Base-by-base conservation (phyloP, 2,113 vertebrate genomes). In the Cochlearius cochlearius region DNA sequence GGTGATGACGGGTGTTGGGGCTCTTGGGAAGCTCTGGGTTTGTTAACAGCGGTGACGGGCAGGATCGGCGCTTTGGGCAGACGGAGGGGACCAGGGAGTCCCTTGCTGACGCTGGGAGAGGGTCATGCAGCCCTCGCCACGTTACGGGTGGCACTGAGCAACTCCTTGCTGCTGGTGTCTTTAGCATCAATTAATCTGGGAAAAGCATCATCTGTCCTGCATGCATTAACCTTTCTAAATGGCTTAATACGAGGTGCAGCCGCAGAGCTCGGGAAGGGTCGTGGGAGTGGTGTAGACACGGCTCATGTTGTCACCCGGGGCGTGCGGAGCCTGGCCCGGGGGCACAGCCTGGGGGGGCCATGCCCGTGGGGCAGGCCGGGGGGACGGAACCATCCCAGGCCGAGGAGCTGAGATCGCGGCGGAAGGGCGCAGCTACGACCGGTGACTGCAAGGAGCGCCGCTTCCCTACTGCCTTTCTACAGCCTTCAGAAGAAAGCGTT, bases 141-240 rank as follows among this genome's bases (percentile, higher is more conserved):
- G 1, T 60, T 32, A 32, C 0, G 0, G 22, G 9, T 59, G 68
- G 38, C 58, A 53, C 45, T 23, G 66, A 81, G 68, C 45, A 69
- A 47, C 81, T 66, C 55, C 30, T 38, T 47, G 47, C 64, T 59
- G 62, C 34, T 49, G 7, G 67, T 67, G 55, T 59, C 76, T 89
- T 88, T 59, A 81, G 56, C 76, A 67, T 52, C 83, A 67, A 4
- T 95, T 77, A 71, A 50, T 55, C 47, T 60, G 55, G 38, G 60
- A 45, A 32, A 71, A 63, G 68, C 73, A 3, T 32, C 41, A 6
- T 47, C 73, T 56, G 64, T 81, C 80, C 60, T 59, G 83, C 64
- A 49, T 81, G 47, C 84, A 78, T 94, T 96, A 80, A 95, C 83
- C 84, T 96, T 84, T 72, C 15, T n/a, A 75, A 81, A 52, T 18